These are phyloP conservation scores for Glareola pratincola DNA, from an alignment of 2,113 vertebrate species.

Conservation along the genomic window DNA sequence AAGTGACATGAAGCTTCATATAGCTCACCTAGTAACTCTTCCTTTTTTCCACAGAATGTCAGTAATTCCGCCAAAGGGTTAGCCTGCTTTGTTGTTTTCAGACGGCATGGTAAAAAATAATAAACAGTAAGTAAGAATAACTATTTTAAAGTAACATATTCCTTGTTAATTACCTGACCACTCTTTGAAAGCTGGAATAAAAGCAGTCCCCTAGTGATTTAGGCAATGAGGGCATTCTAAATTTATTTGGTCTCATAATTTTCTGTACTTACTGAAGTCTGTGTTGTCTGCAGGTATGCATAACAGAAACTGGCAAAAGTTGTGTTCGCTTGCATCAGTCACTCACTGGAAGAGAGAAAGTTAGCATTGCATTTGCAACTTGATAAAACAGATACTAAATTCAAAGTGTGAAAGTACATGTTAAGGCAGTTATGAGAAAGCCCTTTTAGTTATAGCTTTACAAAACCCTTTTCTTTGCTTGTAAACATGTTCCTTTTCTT, in stretches of 20 bases:
- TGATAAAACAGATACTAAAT: neutral
- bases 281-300: neutral
- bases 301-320: neutral
- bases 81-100: neutral
- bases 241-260: neutral
- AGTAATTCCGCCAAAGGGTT: neutral
- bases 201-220: neutral
- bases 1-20: neutral
- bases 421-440: neutral
- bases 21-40: neutral
- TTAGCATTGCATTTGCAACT: neutral
- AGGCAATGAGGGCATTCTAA: neutral
- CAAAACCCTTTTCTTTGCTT: neutral
- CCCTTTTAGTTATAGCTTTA: neutral
- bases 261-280: neutral
- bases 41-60: neutral
- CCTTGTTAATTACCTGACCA: neutral
- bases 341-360: neutral
- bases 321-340: accelerated
- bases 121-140: neutral
- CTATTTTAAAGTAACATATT: neutral
- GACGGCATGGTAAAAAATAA: neutral
- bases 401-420: neutral
- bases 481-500: neutral
- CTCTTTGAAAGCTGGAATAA: neutral